Conservation (phyloP, 2,888 invertebrate genomes). For the Lumbricus terrestris region DNA sequence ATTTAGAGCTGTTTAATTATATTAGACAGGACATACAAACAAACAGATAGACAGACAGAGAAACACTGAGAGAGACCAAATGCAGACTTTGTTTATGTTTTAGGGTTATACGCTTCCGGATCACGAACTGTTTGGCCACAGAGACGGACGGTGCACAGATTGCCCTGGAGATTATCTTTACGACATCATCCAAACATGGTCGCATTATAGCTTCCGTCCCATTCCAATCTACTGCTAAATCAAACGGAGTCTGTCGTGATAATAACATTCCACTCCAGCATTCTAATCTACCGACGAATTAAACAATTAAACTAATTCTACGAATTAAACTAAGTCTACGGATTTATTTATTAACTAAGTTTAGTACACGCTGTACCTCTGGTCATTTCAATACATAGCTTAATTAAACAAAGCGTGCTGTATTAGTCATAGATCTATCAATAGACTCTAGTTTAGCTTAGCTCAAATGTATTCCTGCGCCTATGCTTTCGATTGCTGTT, state of each 20-base stretch:
- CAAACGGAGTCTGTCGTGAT: neutral
- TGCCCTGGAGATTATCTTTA: constrained; percentile 26
- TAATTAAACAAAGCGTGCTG: too few relatives aligned
- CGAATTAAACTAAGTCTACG: too few relatives aligned
- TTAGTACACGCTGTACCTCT: too few relatives aligned
- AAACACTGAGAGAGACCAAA: too few relatives aligned
- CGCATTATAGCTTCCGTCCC: constrained; percentile 18
- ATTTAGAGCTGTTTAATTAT: too few relatives aligned
- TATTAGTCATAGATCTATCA: too few relatives aligned
- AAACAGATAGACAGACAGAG: too few relatives aligned
- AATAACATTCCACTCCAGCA: too few relatives aligned
- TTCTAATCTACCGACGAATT: neutral
- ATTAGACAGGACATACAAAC: too few relatives aligned
- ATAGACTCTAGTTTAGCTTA: too few relatives aligned
- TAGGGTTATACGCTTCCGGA: constrained; percentile 20
- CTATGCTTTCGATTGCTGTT: neutral
- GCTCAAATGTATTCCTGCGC: neutral
- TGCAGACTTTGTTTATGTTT: too few relatives aligned
- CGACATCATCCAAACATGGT: constrained; percentile 18
- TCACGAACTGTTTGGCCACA: constrained; percentile 44
- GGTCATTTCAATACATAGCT: neutral
- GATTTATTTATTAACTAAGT: neutral
- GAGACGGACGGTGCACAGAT: constrained; percentile 42
- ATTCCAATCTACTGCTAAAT: constrained; percentile 27
- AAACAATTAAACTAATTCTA: too few relatives aligned